Conservation (phyloP, 2,113 vertebrate species). For the Alethe castanea region DNA sequence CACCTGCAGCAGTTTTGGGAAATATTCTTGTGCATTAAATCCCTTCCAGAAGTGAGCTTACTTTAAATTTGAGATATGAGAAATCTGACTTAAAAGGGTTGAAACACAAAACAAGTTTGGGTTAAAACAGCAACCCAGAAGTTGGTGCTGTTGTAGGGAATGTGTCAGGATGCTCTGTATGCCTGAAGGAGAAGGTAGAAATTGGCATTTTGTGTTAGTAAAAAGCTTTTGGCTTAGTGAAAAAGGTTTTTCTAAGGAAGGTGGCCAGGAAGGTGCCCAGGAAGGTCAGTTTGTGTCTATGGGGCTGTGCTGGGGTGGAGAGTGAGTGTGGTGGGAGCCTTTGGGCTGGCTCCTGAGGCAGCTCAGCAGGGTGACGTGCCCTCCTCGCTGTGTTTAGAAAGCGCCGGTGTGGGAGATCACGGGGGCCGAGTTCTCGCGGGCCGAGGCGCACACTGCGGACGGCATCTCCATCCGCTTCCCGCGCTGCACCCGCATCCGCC, state of each 20-base stretch:
- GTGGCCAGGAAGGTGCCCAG: background rate
- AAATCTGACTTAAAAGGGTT: background rate
- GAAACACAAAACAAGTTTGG: background rate
- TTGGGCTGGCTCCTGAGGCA: background rate
- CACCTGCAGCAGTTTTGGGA: slow-evolving; percentile 14
- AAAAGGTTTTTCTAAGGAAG: background rate
- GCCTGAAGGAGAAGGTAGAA: background rate
- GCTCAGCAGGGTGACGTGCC: accelerated
- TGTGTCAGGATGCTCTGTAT: background rate
- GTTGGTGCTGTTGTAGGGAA: background rate
- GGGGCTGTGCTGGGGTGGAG: background rate
- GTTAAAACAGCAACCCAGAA: background rate
- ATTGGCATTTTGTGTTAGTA: background rate
- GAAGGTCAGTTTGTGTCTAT: accelerated
- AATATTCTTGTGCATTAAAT: background rate
- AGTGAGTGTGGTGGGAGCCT: accelerated
- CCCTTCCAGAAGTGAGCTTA: slow-evolving; percentile 13
- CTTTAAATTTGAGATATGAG: background rate
- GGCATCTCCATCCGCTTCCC: slow-evolving; percentile 99
- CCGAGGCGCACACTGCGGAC: slow-evolving; percentile 94
- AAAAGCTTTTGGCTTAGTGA: background rate
- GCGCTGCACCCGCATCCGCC: slow-evolving; percentile 91
- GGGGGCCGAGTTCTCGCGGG: slow-evolving; percentile 93
- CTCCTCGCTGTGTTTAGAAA: slow-evolving; percentile 66
- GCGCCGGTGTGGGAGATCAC: slow-evolving; percentile 98